Evolutionary conservation across 2,888 invertebrate species (phyloP), one percentile per base, ranked within the genome.

Genomic region (Agrotis puta): DNA sequence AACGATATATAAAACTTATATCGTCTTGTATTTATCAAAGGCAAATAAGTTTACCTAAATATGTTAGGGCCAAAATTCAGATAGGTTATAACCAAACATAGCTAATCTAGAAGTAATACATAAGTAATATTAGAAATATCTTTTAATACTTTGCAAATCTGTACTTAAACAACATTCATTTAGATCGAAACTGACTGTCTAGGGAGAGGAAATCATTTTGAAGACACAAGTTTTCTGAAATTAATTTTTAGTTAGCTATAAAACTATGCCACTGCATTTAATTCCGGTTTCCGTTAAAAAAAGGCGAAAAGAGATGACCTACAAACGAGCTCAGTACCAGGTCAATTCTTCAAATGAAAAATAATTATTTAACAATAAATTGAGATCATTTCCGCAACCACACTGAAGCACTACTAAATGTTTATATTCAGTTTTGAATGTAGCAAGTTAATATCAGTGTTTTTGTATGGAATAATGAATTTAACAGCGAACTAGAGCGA

Each of bases 401-500:
- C 11, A 24, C 43, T 67, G 47, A 67, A 74, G 66, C 59, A 77
- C 57, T 62, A 24, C 16, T 45, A 48, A 75, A 39, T 68, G 20
- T 74, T 76, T 69, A 7, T 54, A 69, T 78, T 64, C 57, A 74
- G 62, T 64, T 45, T 64, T 61, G 58, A 76, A 48, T 79, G 63
- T 74, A 64, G 68, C 65, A 73, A 74, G 68, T 69, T 73, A 72
- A 76, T 74, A 68, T 73, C 77, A 79, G 71, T 69, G 18, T 63
- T 82, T 79, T 75, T 74, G 63, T 53, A 70, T 77, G 56, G 70
- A 78, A 70, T 80, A 54, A 59, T 71, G 33, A 82, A 85, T 85
- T 82, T 82, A 80, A 82, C 65, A 71, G 75, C 47, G 54, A 82
- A 85, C 74, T 84, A 84, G 86, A 85, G 79, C 86, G 86, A 71